Percentiles rank a stretch among this genome's conserved stretches.
Evolutionary conservation across 1,140 invertebrate genomes (phyloP).

Genomic region (Pseudobourletiella spinata): DNA sequence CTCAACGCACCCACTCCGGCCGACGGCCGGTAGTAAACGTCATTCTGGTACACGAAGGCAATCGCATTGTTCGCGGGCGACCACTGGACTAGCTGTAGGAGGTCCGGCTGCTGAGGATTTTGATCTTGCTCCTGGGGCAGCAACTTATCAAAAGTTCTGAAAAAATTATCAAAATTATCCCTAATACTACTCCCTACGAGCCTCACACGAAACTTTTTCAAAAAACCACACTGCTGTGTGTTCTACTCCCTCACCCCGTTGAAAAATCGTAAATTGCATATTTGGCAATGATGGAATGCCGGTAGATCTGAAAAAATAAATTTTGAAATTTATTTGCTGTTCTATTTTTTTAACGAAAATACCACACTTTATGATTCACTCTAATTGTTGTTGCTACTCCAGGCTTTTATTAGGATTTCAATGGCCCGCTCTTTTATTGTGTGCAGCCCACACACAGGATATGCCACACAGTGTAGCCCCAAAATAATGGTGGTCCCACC

Average conservation of each 20-base stretch:
- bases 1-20: slow-evolving; percentile 44
- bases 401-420: too few species aligned
- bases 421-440: too few species aligned
- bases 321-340: too few species aligned
- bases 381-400: too few species aligned
- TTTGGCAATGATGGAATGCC: slow-evolving; percentile 49
- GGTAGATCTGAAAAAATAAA: slow-evolving; percentile 48
- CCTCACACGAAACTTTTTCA: not conserved
- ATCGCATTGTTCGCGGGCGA: slow-evolving; percentile 58
- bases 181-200: not conserved
- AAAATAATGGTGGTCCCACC: too few species aligned
- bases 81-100: slow-evolving; percentile 59
- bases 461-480: too few species aligned
- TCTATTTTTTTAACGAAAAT: too few species aligned
- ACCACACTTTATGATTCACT: too few species aligned
- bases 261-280: slow-evolving; percentile 49
- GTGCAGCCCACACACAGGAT: too few species aligned
- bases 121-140: not conserved
- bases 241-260: slow-evolving; percentile 44
- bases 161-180: not conserved
- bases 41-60: slow-evolving; percentile 68
- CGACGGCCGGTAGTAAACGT: slow-evolving; percentile 61
- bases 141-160: not conserved
- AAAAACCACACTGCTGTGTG: not conserved
- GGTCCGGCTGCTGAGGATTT: slow-evolving; percentile 40